phyloP scores from a whole-genome alignment of 2,888 invertebrate species.

The Trissoscelio sp. region DNA sequence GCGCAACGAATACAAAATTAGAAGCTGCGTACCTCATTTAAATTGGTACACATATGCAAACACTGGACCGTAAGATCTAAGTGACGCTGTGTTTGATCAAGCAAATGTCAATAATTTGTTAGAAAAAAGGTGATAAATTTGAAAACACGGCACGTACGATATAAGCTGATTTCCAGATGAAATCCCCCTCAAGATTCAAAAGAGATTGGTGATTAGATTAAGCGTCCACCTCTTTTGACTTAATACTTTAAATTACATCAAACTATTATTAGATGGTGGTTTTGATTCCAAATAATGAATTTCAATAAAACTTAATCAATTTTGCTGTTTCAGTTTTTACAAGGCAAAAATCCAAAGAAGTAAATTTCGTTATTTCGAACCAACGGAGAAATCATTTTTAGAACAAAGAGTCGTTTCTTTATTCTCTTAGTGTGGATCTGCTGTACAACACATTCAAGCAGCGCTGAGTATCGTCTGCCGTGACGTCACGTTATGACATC shows the following conservation, averaged over 20 bases:
- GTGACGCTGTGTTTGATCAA: neutral
- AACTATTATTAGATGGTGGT: no score
- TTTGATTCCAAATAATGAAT: no score
- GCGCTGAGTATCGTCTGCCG: neutral
- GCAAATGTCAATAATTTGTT: neutral
- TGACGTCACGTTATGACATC: slow-evolving; percentile 48
- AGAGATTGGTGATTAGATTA: slow-evolving; percentile 31
- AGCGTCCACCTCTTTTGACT: neutral
- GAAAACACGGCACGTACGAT: neutral
- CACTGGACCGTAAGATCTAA: slow-evolving; percentile 1
- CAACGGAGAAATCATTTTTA: slow-evolving; percentile 29
- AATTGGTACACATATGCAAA: slow-evolving; percentile 29
- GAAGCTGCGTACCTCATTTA: slow-evolving; percentile 46
- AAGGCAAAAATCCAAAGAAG: neutral
- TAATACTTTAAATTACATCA: no score
- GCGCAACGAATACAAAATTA: slow-evolving; percentile 47
- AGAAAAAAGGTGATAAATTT: neutral
- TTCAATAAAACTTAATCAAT: no score
- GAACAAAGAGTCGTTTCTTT: slow-evolving; percentile 42
- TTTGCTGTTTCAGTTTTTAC: no score
- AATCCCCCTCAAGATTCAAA: no score
- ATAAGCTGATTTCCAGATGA: neutral
- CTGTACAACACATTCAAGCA: slow-evolving; percentile 3
- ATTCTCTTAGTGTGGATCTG: slow-evolving; percentile 2
- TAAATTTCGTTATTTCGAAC: neutral